Base-by-base conservation (phyloP, 1,140 invertebrate genomes). In the Mya arenaria region DNA sequence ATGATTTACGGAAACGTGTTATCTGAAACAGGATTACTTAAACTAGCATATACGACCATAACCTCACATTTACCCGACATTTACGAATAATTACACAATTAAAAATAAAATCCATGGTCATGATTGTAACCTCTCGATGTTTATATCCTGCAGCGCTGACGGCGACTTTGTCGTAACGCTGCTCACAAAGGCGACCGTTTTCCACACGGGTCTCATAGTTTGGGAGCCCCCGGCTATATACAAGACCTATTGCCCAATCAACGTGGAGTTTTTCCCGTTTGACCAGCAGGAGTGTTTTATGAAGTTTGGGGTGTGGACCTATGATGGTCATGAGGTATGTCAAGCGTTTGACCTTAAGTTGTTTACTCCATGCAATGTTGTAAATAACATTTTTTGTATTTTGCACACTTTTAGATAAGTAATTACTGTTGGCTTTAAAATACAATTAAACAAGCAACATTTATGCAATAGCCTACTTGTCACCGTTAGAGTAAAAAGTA, bases 161-260 rank as follows among this genome's bases (percentile, higher is more conserved):
- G 94, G 94, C 8, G 93, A 94, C 77, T 94, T 93, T 86, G 92
- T 94, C 60, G 91, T 94, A 8, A 94, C 92, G 1, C 87, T 94
- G 36, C 90, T 93, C 86, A 94, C 93, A 10, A 94, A 94, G 82
- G 94, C 93, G 13, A 93, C 92, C 13, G 83, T 94, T 5, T 84
- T 90, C 91, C 96, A 97, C 92, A 75, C 73, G 13, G 98, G 99
- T 25, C 97, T 96, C 93, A 97, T 99, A 13, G 65, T 98, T n/a
- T 99, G 98, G 98, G 97, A 99, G 36, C 98, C 98, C 0, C 98
- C 98, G 30, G 98, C 98, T 37, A 99, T 99, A 90, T 99, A 99
- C 92, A 96, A 99, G 95, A 99, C 97, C 92, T 99, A 98, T 65
- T 99, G 99, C 93, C 98, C 97, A 23, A 99, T 99, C 88, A 98